Percentiles rank a stretch among this genome's conserved stretches.
phyloP scores from a whole-genome alignment of 2,797 vertebrate genomes.

The Pteronotus mesoamericanus region DNA sequence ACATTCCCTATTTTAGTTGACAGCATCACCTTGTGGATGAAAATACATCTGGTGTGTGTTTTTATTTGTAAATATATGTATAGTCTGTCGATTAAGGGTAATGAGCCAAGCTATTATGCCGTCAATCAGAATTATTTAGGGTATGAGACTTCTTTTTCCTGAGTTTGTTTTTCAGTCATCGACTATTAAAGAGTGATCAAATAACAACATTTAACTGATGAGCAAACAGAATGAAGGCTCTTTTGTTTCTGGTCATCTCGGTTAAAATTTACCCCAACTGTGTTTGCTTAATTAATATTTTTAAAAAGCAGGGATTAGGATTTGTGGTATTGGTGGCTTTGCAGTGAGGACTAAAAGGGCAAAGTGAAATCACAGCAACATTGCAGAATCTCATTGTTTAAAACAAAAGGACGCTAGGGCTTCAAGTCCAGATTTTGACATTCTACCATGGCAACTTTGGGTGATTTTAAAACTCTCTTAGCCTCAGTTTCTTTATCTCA shows the following conservation, averaged over 20 bases:
- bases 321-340: conserved; percentile 19
- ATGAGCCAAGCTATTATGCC: conserved; percentile 53
- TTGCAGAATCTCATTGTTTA: not conserved
- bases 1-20: conserved; percentile 66
- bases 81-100: conserved; percentile 63
- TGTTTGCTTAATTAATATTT: conserved; percentile 68
- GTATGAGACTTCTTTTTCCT: conserved; percentile 29
- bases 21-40: conserved; percentile 72
- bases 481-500: not conserved
- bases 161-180: conserved; percentile 60
- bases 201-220: conserved; percentile 65
- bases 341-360: not conserved
- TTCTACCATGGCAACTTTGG: not conserved
- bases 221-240: conserved; percentile 49
- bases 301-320: conserved; percentile 2
- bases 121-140: conserved; percentile 54
- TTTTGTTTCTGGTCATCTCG: conserved; percentile 55
- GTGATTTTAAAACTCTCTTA: not conserved
- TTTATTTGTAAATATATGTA: conserved; percentile 75
- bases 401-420: not conserved
- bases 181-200: conserved; percentile 61
- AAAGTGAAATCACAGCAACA: not conserved
- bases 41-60: conserved; percentile 73
- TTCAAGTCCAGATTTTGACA: not conserved
- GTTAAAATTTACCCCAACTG: conserved; percentile 67